Evolutionary conservation across 2,113 vertebrate species (phyloP).

Genomic region (Siphamia tubifer): DNA sequence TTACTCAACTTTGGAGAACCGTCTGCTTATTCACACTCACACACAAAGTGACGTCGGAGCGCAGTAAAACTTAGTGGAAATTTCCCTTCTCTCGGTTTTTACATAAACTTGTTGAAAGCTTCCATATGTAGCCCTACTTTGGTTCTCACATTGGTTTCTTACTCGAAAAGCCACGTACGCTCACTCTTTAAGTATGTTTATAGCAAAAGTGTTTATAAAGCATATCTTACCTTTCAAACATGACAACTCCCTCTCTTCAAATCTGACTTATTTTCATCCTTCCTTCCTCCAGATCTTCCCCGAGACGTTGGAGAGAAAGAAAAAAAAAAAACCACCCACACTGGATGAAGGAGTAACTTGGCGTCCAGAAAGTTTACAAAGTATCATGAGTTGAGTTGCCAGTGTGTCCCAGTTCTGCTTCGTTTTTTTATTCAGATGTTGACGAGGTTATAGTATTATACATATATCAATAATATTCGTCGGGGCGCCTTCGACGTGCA

Average conservation of each 20-base stretch:
- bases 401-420: not conserved
- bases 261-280: conserved; percentile 54
- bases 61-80: conserved; percentile 67
- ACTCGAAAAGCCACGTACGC: not conserved
- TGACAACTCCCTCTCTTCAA: conserved; percentile 72
- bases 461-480: not conserved
- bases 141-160: not conserved
- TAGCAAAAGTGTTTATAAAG: not conserved
- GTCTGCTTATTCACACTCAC: conserved; percentile 26
- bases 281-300: conserved; percentile 15
- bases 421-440: conserved; percentile 8
- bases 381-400: not conserved
- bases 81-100: conserved; percentile 36
- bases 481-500: conserved; percentile 22
- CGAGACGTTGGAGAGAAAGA: not conserved
- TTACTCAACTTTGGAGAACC: conserved; percentile 20
- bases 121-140: conserved; percentile 15
- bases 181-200: not conserved
- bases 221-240: conserved; percentile 77
- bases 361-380: conserved; percentile 9
- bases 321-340: not conserved
- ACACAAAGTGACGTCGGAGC: conserved; percentile 68
- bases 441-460: not conserved
- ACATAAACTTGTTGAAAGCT: conserved; percentile 27
- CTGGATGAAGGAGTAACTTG: not conserved